Conservation (phyloP, 2,113 vertebrate species). For the Microcebus griseorufus region DNA sequence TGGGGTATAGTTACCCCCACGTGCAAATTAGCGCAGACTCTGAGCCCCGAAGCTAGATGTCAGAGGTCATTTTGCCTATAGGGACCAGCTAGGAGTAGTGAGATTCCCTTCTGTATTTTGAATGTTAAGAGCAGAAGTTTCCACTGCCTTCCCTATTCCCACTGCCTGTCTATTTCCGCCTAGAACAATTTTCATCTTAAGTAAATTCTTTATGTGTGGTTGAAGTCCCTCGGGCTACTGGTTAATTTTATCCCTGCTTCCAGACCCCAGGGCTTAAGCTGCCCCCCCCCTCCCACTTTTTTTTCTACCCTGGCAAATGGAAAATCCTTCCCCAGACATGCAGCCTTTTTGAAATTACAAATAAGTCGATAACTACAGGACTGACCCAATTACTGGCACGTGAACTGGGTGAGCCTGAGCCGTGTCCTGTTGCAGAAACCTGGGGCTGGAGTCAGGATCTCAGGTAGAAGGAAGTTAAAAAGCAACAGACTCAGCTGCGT, state of each 20-base stretch:
- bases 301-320: background rate
- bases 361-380: background rate
- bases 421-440: background rate
- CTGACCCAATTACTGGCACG: background rate
- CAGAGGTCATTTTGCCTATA: background rate
- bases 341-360: slow-evolving; percentile 37
- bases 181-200: background rate
- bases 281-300: no score
- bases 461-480: slow-evolving; percentile 38
- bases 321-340: background rate
- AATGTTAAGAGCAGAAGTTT: background rate
- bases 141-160: background rate
- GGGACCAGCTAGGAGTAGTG: background rate
- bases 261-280: background rate
- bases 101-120: background rate
- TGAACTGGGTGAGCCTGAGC: background rate
- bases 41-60: background rate
- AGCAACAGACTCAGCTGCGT: background rate
- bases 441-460: background rate
- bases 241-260: background rate
- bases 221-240: background rate
- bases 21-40: background rate
- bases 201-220: background rate
- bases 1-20: background rate
- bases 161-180: background rate